Evolutionary conservation across 92 coral and sea anemone genomes (phyloP).

Genomic region (Parazoanthus atlanticus): DNA sequence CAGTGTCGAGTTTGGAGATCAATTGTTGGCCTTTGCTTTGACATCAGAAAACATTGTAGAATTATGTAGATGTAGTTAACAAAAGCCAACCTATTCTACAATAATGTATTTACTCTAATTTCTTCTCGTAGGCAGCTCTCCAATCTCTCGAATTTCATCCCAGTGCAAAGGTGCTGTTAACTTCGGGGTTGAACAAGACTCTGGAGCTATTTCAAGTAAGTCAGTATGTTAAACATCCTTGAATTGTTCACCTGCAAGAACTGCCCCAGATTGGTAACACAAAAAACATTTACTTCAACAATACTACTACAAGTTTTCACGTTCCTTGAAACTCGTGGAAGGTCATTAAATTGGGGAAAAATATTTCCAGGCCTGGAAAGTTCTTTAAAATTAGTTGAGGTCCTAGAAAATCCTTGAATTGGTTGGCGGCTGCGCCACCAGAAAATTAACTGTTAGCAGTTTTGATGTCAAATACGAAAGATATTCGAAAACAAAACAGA

Average conservation of each 20-base stretch:
- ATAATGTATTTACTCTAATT: not conserved
- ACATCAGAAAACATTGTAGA: too few relatives aligned
- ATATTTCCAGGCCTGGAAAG: too few relatives aligned
- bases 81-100: not conserved
- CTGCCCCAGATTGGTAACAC: not conserved
- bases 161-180: constrained; percentile 88
- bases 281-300: not conserved
- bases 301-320: not conserved
- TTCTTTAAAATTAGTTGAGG: too few relatives aligned
- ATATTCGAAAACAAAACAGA: too few relatives aligned
- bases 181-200: constrained; percentile 92
- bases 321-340: not conserved
- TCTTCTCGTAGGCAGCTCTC: constrained; percentile 66
- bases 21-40: too few relatives aligned
- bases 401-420: too few relatives aligned
- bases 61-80: not conserved
- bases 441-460: too few relatives aligned
- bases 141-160: constrained; percentile 94
- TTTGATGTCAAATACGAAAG: too few relatives aligned
- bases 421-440: too few relatives aligned
- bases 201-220: constrained; percentile 91
- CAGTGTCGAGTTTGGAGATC: too few relatives aligned
- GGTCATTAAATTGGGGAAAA: too few relatives aligned
- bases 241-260: not conserved
- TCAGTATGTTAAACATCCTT: not conserved